phyloP scores from a whole-genome alignment of 2,888 invertebrate species.

The Pseudoips prasinana region DNA sequence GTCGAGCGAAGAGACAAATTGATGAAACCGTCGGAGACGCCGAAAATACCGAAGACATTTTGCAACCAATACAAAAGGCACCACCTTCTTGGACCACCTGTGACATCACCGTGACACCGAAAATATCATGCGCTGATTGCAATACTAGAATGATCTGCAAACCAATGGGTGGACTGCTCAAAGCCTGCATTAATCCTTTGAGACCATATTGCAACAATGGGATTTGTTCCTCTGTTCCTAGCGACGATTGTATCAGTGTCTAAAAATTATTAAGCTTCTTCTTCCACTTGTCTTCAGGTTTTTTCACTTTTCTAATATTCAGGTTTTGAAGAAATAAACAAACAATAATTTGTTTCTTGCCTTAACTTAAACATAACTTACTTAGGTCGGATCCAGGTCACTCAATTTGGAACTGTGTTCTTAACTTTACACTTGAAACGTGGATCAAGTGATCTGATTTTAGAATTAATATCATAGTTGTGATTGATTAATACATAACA shows the following conservation, averaged over 20 bases:
- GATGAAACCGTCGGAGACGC: no score
- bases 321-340: no score
- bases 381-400: no score
- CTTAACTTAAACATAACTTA: no score
- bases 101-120: conserved; percentile 31
- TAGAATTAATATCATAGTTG: no score
- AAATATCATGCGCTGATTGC: conserved; percentile 50
- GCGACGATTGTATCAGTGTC: conserved; percentile 30
- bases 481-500: no score
- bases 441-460: no score
- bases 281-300: no score
- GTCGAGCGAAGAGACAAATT: conserved; percentile 13
- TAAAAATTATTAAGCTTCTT: background rate
- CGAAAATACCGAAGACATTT: background rate
- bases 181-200: conserved; percentile 37
- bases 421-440: no score
- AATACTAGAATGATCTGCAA: conserved; percentile 53
- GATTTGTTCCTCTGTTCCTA: conserved; percentile 47
- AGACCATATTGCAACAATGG: conserved; percentile 57
- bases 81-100: conserved; percentile 42
- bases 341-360: no score
- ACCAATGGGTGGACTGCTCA: conserved; percentile 47
- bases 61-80: conserved; percentile 8
- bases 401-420: no score
- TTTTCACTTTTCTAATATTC: no score